phyloP scores from a whole-genome alignment of 2,797 vertebrate genomes.

The Lacerta bilineata region DNA sequence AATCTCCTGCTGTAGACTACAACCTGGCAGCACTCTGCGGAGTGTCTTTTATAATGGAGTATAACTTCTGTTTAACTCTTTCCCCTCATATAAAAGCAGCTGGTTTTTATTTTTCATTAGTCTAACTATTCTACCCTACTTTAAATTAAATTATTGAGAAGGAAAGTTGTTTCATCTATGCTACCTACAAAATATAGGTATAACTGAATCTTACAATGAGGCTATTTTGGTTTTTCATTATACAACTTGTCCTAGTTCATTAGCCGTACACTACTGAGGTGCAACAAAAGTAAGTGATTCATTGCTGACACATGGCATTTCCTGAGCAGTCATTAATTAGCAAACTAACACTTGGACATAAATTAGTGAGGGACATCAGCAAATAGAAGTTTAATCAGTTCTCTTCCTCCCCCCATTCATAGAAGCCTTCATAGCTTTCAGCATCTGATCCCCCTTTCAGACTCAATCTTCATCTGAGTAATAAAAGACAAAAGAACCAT shows the following conservation, averaged over 20 bases:
- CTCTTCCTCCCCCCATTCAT: conserved; percentile 52
- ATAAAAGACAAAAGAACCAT: conserved; percentile 34
- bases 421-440: conserved; percentile 17
- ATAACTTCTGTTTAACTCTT: not conserved
- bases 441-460: conserved; percentile 62
- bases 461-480: conserved; percentile 56
- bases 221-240: conserved; percentile 82
- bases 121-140: not conserved
- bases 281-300: conserved; percentile 81
- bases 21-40: no score
- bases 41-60: no score
- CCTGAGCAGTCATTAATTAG: conserved; percentile 82
- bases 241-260: conserved; percentile 80
- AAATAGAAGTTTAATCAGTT: conserved; percentile 78
- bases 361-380: conserved; percentile 76
- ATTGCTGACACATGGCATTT: conserved; percentile 82
- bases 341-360: conserved; percentile 76
- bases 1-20: not conserved
- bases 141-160: conserved; percentile 46
- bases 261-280: conserved; percentile 76
- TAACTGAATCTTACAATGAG: conserved; percentile 51
- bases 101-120: conserved; percentile 20
- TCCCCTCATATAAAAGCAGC: not conserved
- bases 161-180: conserved; percentile 24
- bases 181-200: conserved; percentile 58